Conservation (phyloP, 92 coral and sea anemone genomes). For the Chrysogorgia sp. region DNA sequence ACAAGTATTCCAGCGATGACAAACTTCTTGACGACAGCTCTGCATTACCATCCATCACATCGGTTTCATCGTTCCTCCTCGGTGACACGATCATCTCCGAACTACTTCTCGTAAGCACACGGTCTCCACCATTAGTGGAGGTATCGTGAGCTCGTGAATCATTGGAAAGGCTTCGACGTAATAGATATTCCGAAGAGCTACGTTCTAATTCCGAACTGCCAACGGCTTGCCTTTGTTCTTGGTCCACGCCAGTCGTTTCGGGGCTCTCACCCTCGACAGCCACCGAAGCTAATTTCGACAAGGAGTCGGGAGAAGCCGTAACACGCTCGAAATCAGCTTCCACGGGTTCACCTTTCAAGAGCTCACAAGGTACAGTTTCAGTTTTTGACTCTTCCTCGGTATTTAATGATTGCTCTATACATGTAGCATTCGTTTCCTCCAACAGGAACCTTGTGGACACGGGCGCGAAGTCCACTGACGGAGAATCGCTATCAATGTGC, state of each 20-base stretch:
- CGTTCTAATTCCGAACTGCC: background rate
- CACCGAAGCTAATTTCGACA: background rate
- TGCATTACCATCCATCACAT: background rate
- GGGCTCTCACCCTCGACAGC: background rate
- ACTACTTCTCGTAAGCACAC: slow-evolving; percentile 4
- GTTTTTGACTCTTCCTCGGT: background rate
- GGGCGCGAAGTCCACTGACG: too few relatives aligned
- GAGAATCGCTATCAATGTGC: background rate
- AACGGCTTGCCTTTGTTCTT: background rate
- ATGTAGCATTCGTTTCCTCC: background rate
- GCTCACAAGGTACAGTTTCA: too few relatives aligned
- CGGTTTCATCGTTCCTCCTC: background rate
- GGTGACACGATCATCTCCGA: slow-evolving; percentile 31
- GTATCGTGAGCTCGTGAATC: background rate
- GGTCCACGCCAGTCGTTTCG: background rate
- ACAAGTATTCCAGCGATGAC: background rate
- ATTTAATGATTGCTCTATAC: background rate
- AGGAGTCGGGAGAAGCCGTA: slow-evolving; percentile 2
- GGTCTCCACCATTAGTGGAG: background rate
- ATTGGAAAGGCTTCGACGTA: slow-evolving; percentile 35
- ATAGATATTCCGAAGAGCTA: background rate
- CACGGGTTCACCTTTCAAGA: too few relatives aligned
- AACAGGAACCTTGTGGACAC: too few relatives aligned
- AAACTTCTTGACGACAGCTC: slow-evolving; percentile 18
- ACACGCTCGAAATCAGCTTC: background rate